Conservation (phyloP, 2,888 invertebrate species). For the Mesoligia furuncula region DNA sequence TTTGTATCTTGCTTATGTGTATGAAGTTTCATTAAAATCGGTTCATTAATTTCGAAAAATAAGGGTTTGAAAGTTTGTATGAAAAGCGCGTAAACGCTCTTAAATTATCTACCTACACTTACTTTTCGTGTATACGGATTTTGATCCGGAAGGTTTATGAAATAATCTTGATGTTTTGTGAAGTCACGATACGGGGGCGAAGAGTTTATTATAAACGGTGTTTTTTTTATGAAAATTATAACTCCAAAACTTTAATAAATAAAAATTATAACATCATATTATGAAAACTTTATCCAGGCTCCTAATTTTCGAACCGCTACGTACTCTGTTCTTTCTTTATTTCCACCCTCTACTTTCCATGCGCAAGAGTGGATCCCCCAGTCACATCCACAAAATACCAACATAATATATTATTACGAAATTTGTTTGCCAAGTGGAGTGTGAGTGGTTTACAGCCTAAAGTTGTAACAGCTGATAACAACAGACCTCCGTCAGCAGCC, state of each 20-base stretch:
- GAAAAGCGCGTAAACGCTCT: too few species aligned
- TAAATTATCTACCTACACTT: too few species aligned
- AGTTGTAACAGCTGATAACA: slow-evolving; percentile 70
- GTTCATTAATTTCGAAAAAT: too few species aligned
- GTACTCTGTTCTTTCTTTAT: neutral
- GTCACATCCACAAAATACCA: slow-evolving; percentile 67
- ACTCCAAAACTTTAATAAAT: neutral
- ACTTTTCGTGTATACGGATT: too few species aligned
- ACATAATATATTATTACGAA: slow-evolving; percentile 74
- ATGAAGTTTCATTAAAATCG: too few species aligned
- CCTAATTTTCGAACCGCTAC: too few species aligned
- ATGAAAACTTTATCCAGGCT: neutral
- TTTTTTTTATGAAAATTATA: too few species aligned
- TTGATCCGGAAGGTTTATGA: neutral
- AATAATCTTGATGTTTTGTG: too few species aligned
- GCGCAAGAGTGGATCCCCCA: neutral
- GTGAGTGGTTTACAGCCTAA: slow-evolving; percentile 80
- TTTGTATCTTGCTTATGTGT: too few species aligned
- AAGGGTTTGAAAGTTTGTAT: too few species aligned
- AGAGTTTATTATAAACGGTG: too few species aligned
- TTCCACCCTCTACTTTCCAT: neutral
- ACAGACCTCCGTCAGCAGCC: slow-evolving; percentile 57
- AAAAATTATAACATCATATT: neutral
- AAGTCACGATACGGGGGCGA: neutral
- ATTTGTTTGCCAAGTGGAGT: slow-evolving; percentile 78